These are phyloP conservation scores for Megaceryle torquata DNA, from an alignment of 2,113 vertebrate genomes.

Conservation along the genomic window DNA sequence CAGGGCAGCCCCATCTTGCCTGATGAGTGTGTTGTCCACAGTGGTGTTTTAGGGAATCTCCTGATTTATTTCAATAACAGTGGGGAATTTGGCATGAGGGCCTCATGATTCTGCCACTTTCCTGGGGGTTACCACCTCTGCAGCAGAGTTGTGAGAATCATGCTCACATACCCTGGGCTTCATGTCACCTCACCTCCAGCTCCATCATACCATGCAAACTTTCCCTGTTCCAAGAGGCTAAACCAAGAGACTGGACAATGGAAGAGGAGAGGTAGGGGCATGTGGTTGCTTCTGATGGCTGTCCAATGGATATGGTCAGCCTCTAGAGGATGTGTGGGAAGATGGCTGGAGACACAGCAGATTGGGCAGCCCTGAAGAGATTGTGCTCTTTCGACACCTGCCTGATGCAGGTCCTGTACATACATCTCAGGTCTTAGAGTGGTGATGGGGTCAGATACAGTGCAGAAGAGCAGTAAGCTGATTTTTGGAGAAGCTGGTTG, in stretches of 20 bases:
- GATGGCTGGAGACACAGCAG: background rate
- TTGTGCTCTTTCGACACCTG: background rate
- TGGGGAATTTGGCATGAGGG: background rate
- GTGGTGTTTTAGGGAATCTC: background rate
- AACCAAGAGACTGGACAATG: background rate
- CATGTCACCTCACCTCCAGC: background rate
- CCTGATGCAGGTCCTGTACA: background rate
- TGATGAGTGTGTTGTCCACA: background rate
- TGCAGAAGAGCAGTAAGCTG: accelerated
- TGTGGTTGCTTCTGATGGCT: background rate
- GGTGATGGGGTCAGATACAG: background rate
- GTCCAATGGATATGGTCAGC: background rate
- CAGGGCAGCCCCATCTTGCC: background rate
- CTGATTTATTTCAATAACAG: background rate
- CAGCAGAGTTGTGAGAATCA: background rate
- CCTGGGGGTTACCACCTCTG: background rate
- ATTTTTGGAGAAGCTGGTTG: background rate
- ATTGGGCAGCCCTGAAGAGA: background rate
- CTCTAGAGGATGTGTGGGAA: background rate
- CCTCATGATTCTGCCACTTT: background rate
- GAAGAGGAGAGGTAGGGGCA: background rate
- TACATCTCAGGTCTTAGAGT: accelerated
- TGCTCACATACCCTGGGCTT: background rate
- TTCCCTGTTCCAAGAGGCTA: background rate
- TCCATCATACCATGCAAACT: background rate